Base-by-base conservation (phyloP, 1,140 invertebrate species). In the Dolichoris vasculosae region DNA sequence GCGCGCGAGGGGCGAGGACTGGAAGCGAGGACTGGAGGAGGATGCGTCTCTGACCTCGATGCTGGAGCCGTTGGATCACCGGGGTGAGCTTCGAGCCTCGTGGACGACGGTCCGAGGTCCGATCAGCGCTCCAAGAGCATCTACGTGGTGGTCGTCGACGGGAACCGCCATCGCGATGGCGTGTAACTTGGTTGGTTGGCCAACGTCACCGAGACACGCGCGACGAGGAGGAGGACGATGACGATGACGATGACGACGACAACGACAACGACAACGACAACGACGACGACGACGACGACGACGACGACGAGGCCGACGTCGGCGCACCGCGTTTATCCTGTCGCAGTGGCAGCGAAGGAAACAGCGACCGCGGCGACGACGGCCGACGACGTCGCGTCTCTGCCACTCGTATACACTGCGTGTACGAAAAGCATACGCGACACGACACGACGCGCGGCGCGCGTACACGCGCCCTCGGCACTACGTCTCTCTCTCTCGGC, bases 401-500 rank as follows among this genome's bases (percentile, higher is more conserved):
- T n/a, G 55, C 55, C 17, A 59, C 26, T 6, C 63, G 63, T 64
- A 64, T 13, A 64, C 63, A 32, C 63, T n/a, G 63, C 63, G 26
- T n/a, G 30, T 64, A 64, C 63, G 30, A 30, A 64, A 64, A 64
- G 63, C 43, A 23, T 1, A 9, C 46, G 23, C 48, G n/a, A 35
- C 8, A n/a, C 48, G n/a, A 35, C 8, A 40, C 78, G 59, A 80
- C 59, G 26, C 78, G 9, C 55, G 59, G 78, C 59, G 38, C 40
- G 77, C n/a, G 15, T 30, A 69, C 78, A 81, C 78, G 63, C 78
- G 63, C 63, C 63, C 35, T 63, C 38, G 55, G 35, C 23, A 32
- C 38, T 71, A 64, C 26, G 20, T 43, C 64, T 63, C 48, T 85
- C 76, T 46, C 63, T 73, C 79, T 80, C 79, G n/a, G 20, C 55